Base-by-base conservation (phyloP, 2,113 vertebrate genomes). In the Rhinopomastus cyanomelas region DNA sequence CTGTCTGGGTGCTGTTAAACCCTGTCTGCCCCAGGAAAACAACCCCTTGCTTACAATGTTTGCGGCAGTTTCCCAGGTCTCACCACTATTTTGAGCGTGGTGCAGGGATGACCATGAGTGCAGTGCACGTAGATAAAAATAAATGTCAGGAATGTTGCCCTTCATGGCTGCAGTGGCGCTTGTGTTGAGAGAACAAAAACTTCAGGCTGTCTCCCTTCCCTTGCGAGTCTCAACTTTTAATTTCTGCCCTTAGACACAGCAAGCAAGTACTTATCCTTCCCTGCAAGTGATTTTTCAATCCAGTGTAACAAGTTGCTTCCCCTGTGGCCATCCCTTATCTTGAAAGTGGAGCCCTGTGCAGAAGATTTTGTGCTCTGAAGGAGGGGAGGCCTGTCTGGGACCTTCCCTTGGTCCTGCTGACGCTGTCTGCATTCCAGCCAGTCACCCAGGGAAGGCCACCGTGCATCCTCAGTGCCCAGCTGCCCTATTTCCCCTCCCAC, bases 1-100 rank as follows among this genome's bases (percentile, higher is more conserved):
- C n/a, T 86, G 46, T 92, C 69, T 79, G 74, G 64, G 57, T 59
- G 37, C 11, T 29, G 59, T 53, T 94, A 90, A 95, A 55, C 69
- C 20, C 21, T 26, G 18, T 78, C 32, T 91, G 16, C 65, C 16
- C 16, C 17, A 34, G 65, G 59, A 81, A 55, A 64, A 72, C 49
- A 26, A 36, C 36, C 32, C 3, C 0, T 55, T 0, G 0, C 73
- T 92, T 51, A 49, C 60, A 48, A 4, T 75, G 89, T 81, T 64
- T 30, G 9, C 46, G 86, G 88, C 56, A 65, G 22, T 88, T 85
- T 84, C 55, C 52, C 0, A 0, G 44, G 9, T 73, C 51, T 62
- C 37, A 53, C 51, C 79, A 62, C 25, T 5, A 1, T 32, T 66
- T 37, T 67, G 49, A 39, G 16, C 16, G 57, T 46, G 42, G 13